Base-by-base conservation (phyloP, 2,888 invertebrate genomes). In the Archips xylosteana region DNA sequence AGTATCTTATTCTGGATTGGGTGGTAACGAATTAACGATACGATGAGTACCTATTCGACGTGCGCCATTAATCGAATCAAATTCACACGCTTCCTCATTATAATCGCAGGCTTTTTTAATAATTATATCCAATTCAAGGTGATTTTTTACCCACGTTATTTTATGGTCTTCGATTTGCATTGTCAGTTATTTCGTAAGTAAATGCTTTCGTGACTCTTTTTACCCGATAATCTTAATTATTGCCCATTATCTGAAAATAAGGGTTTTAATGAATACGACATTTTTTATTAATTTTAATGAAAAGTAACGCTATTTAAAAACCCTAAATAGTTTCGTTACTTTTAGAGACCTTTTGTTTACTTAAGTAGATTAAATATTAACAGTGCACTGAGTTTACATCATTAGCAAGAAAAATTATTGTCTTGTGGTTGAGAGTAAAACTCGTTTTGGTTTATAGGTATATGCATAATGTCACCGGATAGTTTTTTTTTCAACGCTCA, bases 21-120 rank as follows among this genome's bases (percentile, higher is more conserved):
- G 59, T 23, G 54, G 54, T 54, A 13, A 45, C 23, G 54, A 51
- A 68, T 63, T 69, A 67, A 75, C 71, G 42, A 70, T 51, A 61
- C 71, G 57, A 70, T 70, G 62, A 66, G 71, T 71, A n/a, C n/a
- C n/a, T n/a, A 71, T 75, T 74, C 76, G 62, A 34, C 65, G 57
- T 68, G 63, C 69, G 59, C 72, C 57, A 71, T 67, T 75, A 70
- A 67, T 68, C 34, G 69, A 70, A 74, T 70, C 74, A 65, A 70
- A 68, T 72, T 68, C 74, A 70, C 60, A 65, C 65, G 45, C 59
- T 39, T 34, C 57, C n/a, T 63, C 57, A 68, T 73, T 64, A 69
- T 51, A 39, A 54, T 23, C 51, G 15, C 36, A 23, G 59, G 64
- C 51, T 60, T 23, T 68, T 63, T 59, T 64, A 64, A 60, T 63